phyloP scores from a whole-genome alignment of 1,140 invertebrate genomes.

The Cotesia chilonis region DNA sequence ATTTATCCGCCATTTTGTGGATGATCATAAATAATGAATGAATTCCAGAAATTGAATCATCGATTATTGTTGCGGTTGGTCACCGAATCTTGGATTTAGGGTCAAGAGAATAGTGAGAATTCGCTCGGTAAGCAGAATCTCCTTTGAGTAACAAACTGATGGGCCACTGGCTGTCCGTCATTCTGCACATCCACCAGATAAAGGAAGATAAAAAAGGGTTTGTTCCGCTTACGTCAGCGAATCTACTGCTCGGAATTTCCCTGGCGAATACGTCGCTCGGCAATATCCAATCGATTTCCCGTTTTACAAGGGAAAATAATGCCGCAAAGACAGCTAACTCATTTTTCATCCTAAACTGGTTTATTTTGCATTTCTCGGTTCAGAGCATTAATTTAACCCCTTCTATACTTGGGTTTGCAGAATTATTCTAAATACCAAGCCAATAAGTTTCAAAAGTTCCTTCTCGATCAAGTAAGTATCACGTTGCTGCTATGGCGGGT shows the following conservation, averaged over 20 bases:
- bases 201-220: conserved; percentile 14
- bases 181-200: conserved; percentile 45
- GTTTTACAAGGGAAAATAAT: conserved; percentile 27
- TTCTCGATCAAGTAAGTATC: too few relatives aligned
- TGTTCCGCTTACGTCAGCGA: conserved; percentile 40
- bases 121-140: conserved; percentile 32
- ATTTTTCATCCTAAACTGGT: conserved; percentile 24
- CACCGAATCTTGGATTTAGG: background rate
- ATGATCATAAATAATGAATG: too few relatives aligned
- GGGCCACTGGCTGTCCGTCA: conserved; percentile 61
- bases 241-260: conserved; percentile 38
- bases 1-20: too few relatives aligned
- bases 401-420: too few relatives aligned
- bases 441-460: too few relatives aligned
- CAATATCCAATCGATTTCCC: conserved; percentile 40
- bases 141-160: conserved; percentile 24
- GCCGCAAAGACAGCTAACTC: conserved; percentile 28
- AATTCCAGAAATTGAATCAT: background rate
- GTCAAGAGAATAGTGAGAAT: conserved; percentile 6
- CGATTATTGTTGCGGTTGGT: conserved; percentile 8
- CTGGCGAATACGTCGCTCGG: conserved; percentile 36
- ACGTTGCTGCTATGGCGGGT: too few relatives aligned
- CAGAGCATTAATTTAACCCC: background rate
- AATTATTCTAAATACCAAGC: too few relatives aligned
- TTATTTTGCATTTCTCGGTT: conserved; percentile 12